Evolutionary conservation across 1,140 invertebrate genomes (phyloP).

Genomic region (Drosophila nannoptera): DNA sequence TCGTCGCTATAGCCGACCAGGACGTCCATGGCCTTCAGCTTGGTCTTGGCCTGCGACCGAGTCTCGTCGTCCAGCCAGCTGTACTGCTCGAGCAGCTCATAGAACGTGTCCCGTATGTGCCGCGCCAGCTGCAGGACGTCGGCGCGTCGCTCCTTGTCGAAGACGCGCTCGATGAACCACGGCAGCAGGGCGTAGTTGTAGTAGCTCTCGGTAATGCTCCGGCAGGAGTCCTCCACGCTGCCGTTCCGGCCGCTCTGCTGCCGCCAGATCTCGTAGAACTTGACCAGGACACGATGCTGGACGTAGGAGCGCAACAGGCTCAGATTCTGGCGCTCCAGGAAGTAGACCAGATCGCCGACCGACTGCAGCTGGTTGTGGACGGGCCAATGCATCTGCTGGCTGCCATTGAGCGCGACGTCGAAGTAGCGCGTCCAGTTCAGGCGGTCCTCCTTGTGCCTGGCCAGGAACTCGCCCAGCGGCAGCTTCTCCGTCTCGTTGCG

Average conservation of each 20-base stretch:
- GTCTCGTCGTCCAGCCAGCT: slow-evolving; percentile 73
- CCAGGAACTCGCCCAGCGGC: slow-evolving; percentile 48
- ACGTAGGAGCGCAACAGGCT: slow-evolving; percentile 48
- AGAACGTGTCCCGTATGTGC: slow-evolving; percentile 62
- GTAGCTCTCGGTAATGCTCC: slow-evolving; percentile 53
- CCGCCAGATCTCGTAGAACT: slow-evolving; percentile 65
- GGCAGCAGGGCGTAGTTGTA: slow-evolving; percentile 68
- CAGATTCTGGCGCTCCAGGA: slow-evolving; percentile 41
- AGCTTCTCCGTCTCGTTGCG: slow-evolving; percentile 55
- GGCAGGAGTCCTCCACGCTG: slow-evolving; percentile 45
- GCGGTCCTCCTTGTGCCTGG: slow-evolving; percentile 51
- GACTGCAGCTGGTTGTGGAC: slow-evolving; percentile 55
- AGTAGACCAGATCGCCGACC: slow-evolving; percentile 53
- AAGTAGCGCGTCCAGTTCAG: slow-evolving; percentile 71
- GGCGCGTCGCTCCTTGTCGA: slow-evolving; percentile 55
- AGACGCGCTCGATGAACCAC: slow-evolving; percentile 67
- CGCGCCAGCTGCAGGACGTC: slow-evolving; percentile 60
- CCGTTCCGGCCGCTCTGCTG: slow-evolving; percentile 19
- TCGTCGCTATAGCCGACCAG: slow-evolving; percentile 72
- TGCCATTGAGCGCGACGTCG: slow-evolving; percentile 66
- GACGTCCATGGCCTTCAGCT: slow-evolving; percentile 67
- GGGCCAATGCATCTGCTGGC: slow-evolving; percentile 39
- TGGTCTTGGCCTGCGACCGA: slow-evolving; percentile 60
- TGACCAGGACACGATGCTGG: slow-evolving; percentile 48
- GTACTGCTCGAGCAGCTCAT: slow-evolving; percentile 60